A percentile compares a stretch with the other conserved stretches of the same genome.
Conservation (phyloP, 2,888 invertebrate genomes). For the Byasa hedistus region DNA sequence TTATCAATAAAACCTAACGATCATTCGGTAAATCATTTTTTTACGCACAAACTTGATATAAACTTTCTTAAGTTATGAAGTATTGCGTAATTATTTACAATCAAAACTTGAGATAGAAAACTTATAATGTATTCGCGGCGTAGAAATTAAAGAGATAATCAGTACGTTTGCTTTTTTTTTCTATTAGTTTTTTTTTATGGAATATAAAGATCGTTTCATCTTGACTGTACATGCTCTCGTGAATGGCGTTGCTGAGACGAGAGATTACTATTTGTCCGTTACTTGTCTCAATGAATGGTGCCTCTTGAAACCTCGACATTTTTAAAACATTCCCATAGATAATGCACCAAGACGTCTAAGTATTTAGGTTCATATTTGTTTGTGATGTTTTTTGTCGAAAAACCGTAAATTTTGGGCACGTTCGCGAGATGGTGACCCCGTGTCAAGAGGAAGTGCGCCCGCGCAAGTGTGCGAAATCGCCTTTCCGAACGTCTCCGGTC, state of each 20-base stretch:
- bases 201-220: constrained; percentile 28
- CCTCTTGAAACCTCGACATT: constrained; percentile 51
- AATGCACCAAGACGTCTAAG: constrained; percentile 8
- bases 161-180: no score
- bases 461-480: constrained; percentile 61
- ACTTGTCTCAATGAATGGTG: constrained; percentile 76
- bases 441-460: constrained; percentile 51
- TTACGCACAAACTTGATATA: no score
- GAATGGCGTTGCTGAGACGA: constrained; percentile 71
- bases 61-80: no score
- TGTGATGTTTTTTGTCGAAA: constrained; percentile 26
- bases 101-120: no score
- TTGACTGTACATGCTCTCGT: constrained; percentile 61
- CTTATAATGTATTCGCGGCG: no score
- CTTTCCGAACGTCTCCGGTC: constrained; percentile 50
- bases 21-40: no score
- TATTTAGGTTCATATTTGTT: constrained; percentile 42
- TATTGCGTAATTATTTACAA: no score
- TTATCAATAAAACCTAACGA: no score
- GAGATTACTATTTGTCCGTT: constrained; percentile 76
- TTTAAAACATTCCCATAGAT: constrained; percentile 27
- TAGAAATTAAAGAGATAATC: no score
- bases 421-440: constrained; percentile 52
- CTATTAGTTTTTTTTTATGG: neutral
- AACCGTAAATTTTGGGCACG: constrained; percentile 43